Evolutionary conservation across 1,140 invertebrate species (phyloP), one percentile per base, ranked within the genome.

Genomic region (Tetragnatha versicolor): DNA sequence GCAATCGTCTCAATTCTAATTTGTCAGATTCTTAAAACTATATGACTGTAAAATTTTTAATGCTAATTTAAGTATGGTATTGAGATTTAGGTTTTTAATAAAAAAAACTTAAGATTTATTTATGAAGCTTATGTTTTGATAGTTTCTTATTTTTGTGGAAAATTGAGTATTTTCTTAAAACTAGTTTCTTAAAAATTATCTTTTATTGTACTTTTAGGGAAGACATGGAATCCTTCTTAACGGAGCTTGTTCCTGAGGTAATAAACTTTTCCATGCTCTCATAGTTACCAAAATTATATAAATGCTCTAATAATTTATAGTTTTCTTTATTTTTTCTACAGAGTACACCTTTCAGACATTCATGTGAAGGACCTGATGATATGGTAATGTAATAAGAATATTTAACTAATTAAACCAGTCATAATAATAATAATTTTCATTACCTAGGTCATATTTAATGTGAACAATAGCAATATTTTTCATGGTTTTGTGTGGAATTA

Each of bases 201-300:
- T 65, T 66, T 22, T 65, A 33, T 35, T 58, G 14, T 75, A 29
- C 60, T 68, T 72, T 60, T 75, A 82, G 94, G 88, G 94, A 95
- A 85, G 96, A 98, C 85, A 97, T 97, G 94, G 95, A 98, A 89
- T 97, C 96, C 94, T 97, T 98, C 94, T 89, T 98, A 86, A 97
- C 98, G 87, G 97, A 96, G 92, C 94, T 98, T 87, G 94, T 98
- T 88, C 96, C 96, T 87, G 96, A 98, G 87, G 89, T 90, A 86
- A 27, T 17, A n/a, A 31, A n/a, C 9, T 29, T 45, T 12, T 10
- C 4, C 17, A 12, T 2, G 10, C 10, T 55, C 25, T 27, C 20
- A 20, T 6, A 12, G 25, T 2, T 20, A 2, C 17, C 2, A 22
- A 2, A 3, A 17, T 4, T 6, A 55, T 55, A 2, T 20, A 6